Conservation (phyloP, 2,113 vertebrate species). For the Neolamprologus longior region DNA sequence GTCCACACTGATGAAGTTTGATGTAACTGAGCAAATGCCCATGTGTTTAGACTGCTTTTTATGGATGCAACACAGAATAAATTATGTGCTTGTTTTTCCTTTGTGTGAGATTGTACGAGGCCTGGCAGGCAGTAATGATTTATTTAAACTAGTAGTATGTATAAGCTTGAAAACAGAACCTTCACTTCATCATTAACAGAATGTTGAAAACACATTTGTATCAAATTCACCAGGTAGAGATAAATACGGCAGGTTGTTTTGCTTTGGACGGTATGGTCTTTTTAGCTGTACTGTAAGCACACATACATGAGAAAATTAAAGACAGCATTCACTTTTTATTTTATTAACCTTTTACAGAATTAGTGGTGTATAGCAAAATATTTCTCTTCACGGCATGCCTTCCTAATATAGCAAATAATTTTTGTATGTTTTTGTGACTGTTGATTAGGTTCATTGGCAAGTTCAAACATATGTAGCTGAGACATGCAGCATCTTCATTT, state of each 20-base stretch:
- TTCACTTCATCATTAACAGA: not conserved
- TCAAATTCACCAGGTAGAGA: not conserved
- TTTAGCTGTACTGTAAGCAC: not conserved
- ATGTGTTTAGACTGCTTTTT: not conserved
- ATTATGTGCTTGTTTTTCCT: not conserved
- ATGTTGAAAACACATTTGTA: not conserved
- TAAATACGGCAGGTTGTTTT: not conserved
- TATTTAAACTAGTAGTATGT: not conserved
- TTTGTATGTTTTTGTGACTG: not conserved
- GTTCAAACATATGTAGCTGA: not conserved
- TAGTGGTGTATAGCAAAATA: not conserved
- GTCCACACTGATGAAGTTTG: not conserved
- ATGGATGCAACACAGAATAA: not conserved
- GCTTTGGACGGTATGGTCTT: accelerated
- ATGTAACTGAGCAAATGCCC: not conserved
- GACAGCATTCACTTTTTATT: accelerated
- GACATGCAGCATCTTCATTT: not conserved
- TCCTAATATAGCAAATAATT: not conserved
- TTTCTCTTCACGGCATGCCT: accelerated
- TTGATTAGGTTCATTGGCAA: not conserved
- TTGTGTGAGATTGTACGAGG: not conserved
- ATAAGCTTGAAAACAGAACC: not conserved
- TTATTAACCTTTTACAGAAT: not conserved
- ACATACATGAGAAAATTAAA: not conserved
- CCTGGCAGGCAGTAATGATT: not conserved